Evolutionary conservation across 2,113 vertebrate genomes (phyloP).

Genomic region (Potamarius usumacintae): DNA sequence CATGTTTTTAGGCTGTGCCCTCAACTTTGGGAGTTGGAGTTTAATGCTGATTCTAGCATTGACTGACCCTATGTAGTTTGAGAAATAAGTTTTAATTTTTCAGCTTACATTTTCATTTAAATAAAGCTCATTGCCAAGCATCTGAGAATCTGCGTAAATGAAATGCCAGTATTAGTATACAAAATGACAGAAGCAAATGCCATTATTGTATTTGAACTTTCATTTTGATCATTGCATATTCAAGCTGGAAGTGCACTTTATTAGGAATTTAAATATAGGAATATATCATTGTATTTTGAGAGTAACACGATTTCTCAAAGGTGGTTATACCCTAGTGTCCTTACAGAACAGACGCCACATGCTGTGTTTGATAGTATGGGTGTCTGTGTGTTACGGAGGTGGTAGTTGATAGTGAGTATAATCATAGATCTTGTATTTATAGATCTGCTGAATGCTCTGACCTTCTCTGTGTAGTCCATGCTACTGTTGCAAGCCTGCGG

Average conservation of each 20-base stretch:
- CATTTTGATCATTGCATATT: neutral
- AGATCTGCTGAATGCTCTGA: slow-evolving; percentile 45
- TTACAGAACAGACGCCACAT: neutral
- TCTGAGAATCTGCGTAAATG: neutral
- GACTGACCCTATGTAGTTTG: neutral
- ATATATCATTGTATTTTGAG: neutral
- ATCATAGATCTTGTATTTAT: slow-evolving; percentile 59
- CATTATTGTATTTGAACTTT: neutral
- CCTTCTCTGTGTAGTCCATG: slow-evolving; percentile 40
- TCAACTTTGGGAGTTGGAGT: too few species aligned
- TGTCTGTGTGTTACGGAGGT: slow-evolving; percentile 15
- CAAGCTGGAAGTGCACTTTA: neutral
- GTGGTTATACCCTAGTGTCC: neutral
- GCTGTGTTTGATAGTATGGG: neutral
- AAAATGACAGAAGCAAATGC: neutral
- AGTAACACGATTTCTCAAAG: neutral
- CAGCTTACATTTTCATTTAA: neutral
- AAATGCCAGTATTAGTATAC: neutral
- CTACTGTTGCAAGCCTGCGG: slow-evolving; percentile 15
- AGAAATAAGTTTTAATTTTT: neutral
- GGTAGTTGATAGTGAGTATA: slow-evolving; percentile 44
- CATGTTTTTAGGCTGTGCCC: too few species aligned
- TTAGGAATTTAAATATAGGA: neutral
- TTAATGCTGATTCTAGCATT: too few species aligned
- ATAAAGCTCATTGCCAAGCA: neutral